phyloP scores from a whole-genome alignment of 2,113 vertebrate species.

The Podarcis cretensis region DNA sequence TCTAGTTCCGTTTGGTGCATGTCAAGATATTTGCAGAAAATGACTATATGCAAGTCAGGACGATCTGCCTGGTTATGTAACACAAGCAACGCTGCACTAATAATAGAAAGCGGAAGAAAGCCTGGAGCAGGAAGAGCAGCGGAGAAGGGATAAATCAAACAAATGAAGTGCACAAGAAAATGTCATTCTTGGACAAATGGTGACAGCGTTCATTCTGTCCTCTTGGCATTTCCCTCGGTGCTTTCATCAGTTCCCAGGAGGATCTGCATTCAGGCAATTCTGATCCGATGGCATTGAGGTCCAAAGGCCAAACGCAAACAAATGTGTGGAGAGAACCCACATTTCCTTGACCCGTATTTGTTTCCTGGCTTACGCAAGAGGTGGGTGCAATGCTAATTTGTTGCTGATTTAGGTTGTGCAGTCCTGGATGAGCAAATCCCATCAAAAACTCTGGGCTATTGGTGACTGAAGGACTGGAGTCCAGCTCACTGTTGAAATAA shows the following conservation, averaged over 20 bases:
- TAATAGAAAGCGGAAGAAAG: slow-evolving; percentile 51
- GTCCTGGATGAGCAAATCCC: background rate
- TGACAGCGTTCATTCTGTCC: slow-evolving; percentile 7
- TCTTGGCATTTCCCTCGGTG: background rate
- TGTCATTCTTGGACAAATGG: background rate
- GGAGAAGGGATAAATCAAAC: slow-evolving; percentile 25
- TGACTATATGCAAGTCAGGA: slow-evolving; percentile 35
- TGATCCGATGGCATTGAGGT: background rate
- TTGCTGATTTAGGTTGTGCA: background rate
- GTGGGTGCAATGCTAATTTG: background rate
- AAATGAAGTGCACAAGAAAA: slow-evolving; percentile 23
- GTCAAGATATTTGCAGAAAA: background rate
- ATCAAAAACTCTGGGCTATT: background rate
- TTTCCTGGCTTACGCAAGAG: background rate
- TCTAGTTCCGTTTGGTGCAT: accelerated
- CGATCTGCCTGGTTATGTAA: slow-evolving; percentile 54
- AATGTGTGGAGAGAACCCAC: background rate
- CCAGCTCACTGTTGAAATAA: background rate
- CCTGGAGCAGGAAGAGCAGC: slow-evolving; percentile 43
- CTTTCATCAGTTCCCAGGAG: background rate
- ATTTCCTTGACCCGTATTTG: background rate
- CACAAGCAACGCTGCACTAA: slow-evolving; percentile 27
- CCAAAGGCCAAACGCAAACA: background rate
- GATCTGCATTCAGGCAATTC: accelerated
- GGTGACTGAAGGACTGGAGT: background rate